Evolutionary conservation across 2,113 vertebrate genomes (phyloP).

Genomic region (Meleagris gallopavo): DNA sequence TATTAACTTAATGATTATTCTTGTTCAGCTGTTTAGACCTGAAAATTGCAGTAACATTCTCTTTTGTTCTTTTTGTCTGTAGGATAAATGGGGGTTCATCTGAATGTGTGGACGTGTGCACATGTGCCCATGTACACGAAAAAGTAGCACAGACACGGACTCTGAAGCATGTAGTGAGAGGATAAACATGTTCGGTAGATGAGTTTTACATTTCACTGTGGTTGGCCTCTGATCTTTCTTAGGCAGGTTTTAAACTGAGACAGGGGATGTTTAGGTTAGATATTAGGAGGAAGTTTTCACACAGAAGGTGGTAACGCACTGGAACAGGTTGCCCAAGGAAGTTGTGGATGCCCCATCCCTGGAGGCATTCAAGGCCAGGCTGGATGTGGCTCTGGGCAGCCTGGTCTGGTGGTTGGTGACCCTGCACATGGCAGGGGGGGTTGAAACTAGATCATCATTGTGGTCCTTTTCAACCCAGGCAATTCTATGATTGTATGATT

Average conservation of each 20-base stretch:
- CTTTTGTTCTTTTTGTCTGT: neutral
- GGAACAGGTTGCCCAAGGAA: too few relatives aligned
- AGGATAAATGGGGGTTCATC: neutral
- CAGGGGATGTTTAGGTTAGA: too few relatives aligned
- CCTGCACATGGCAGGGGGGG: too few relatives aligned
- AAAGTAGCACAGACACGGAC: neutral
- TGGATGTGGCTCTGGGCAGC: too few relatives aligned
- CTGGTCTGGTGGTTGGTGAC: too few relatives aligned
- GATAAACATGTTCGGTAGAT: neutral
- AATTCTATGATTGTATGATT: too few relatives aligned
- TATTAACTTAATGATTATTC: neutral
- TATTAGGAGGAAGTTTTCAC: too few relatives aligned
- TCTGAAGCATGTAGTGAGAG: neutral
- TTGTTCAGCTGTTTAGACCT: neutral
- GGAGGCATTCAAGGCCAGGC: too few relatives aligned
- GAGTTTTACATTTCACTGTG: neutral
- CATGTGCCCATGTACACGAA: fast-evolving
- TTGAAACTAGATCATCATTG: too few relatives aligned
- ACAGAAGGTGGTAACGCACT: too few relatives aligned
- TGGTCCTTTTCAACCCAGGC: too few relatives aligned
- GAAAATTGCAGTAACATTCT: neutral
- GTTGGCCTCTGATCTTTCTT: neutral
- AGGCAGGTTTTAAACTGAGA: neutral
- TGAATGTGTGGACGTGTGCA: neutral
- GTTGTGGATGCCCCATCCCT: too few relatives aligned